Percentiles rank a stretch among this genome's conserved stretches.
These are phyloP conservation scores for Lepidocolaptes lacrymiger DNA, from an alignment of 2,797 vertebrate species.

Conservation along the genomic window DNA sequence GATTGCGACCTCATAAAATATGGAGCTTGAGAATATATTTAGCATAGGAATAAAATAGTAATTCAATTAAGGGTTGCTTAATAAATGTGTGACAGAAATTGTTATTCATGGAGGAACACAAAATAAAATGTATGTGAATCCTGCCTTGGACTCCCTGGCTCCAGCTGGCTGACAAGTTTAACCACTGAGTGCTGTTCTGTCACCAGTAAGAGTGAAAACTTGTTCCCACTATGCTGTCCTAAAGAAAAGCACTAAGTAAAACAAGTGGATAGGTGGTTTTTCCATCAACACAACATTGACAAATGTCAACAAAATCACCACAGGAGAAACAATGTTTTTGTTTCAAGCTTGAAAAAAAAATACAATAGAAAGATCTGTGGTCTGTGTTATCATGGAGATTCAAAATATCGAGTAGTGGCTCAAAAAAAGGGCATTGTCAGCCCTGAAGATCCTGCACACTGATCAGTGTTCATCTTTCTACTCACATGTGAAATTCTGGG, in stretches of 20 bases:
- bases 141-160: not conserved
- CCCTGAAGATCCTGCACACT: not conserved
- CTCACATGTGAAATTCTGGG: not conserved
- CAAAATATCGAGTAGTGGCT: not conserved
- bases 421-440: not conserved
- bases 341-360: not conserved
- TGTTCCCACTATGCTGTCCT: not conserved
- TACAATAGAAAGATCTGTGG: not conserved
- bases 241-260: not conserved
- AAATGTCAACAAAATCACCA: not conserved
- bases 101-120: not conserved
- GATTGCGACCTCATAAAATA: not conserved
- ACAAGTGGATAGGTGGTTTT: not conserved
- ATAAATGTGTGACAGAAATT: not conserved
- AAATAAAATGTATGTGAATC: not conserved
- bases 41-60: not conserved
- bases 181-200: not conserved
- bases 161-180: not conserved
- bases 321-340: not conserved
- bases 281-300: not conserved
- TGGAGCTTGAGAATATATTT: not conserved
- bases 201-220: not conserved
- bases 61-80: not conserved
- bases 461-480: not conserved
- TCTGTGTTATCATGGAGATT: not conserved